Conservation (phyloP, 2,888 invertebrate species). For the Nemotelus nigrinus region DNA sequence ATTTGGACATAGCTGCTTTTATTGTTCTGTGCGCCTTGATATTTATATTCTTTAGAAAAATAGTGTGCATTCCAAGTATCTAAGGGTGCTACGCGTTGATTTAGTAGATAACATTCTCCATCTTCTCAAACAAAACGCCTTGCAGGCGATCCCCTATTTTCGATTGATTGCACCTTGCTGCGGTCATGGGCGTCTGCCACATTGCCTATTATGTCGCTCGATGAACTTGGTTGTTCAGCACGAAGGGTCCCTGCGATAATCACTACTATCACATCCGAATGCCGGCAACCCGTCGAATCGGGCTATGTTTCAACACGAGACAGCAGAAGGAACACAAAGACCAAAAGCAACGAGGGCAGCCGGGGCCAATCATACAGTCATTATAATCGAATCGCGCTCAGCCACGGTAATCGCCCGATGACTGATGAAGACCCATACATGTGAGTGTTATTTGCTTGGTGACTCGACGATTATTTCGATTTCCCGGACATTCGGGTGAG, state of each 20-base stretch:
- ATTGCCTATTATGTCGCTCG: background rate
- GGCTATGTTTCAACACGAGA: background rate
- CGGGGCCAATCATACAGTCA: conserved; percentile 4
- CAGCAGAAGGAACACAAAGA: background rate
- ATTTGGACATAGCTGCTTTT: too few species aligned
- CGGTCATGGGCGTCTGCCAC: background rate
- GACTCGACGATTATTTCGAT: conserved; percentile 25
- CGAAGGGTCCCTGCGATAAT: background rate
- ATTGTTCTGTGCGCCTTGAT: too few species aligned
- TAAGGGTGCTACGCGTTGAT: too few species aligned
- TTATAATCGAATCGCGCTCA: background rate
- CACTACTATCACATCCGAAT: background rate
- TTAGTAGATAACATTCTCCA: too few species aligned
- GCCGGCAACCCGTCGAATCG: background rate
- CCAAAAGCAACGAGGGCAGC: background rate
- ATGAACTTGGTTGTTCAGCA: background rate
- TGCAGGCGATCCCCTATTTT: too few species aligned
- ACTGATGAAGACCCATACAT: conserved; percentile 25
- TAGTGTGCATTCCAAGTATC: too few species aligned
- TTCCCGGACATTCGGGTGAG: conserved; percentile 16
- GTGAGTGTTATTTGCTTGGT: background rate
- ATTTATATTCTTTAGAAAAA: too few species aligned
- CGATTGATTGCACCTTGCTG: conserved; percentile 29
- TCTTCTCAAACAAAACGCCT: too few species aligned
- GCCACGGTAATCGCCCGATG: conserved; percentile 6